Conservation (phyloP, 2,888 invertebrate species). For the Didymodactylos carnosus region DNA sequence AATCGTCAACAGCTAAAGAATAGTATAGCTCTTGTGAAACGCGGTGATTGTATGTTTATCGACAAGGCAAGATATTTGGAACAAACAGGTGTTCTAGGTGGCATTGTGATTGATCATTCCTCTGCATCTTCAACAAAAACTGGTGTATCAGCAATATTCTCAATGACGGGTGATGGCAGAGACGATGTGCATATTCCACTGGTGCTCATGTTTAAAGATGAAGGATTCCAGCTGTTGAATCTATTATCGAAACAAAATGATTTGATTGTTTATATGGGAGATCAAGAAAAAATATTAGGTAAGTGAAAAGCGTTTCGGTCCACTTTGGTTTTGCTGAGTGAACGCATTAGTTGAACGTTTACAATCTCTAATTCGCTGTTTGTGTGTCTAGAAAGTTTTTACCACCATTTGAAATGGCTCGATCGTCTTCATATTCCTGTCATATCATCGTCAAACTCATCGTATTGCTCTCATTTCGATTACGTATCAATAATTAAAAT, state of each 20-base stretch:
- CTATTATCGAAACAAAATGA: not conserved
- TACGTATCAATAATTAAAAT: no score
- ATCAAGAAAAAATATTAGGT: not conserved
- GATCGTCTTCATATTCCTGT: not conserved
- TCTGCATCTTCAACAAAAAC: slow-evolving; percentile 53
- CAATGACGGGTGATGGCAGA: slow-evolving; percentile 8
- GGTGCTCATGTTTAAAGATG: slow-evolving; percentile 8
- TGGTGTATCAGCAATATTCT: slow-evolving; percentile 44
- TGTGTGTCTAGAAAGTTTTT: not conserved
- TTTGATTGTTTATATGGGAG: not conserved
- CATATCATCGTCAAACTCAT: no score
- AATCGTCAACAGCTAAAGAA: slow-evolving; percentile 36
- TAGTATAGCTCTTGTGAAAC: slow-evolving; percentile 56
- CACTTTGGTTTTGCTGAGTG: no score
- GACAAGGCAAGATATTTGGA: slow-evolving; percentile 71
- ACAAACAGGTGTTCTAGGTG: slow-evolving; percentile 58
- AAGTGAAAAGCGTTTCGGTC: no score
- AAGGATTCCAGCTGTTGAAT: not conserved
- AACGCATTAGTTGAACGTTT: no score
- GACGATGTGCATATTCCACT: slow-evolving; percentile 6
- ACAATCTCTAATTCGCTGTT: no score
- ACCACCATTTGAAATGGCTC: not conserved
- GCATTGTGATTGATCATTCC: slow-evolving; percentile 59
- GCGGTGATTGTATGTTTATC: slow-evolving; percentile 84
- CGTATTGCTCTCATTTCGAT: no score